Conservation (phyloP, 1,140 invertebrate genomes). For the Hycleus phaleratus region DNA sequence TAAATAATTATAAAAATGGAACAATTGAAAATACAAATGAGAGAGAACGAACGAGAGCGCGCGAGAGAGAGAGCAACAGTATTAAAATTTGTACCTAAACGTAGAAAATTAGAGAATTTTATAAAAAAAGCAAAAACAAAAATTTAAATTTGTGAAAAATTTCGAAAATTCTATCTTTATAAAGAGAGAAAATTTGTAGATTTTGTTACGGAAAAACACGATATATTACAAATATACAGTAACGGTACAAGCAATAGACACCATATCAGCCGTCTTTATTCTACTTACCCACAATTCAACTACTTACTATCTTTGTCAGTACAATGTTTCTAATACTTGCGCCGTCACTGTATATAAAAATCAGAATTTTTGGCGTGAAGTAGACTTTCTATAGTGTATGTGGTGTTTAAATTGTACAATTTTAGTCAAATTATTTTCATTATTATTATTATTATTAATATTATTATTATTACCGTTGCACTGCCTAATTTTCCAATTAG, state of each 20-base stretch:
- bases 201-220: conserved; percentile 31
- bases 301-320: too few relatives aligned
- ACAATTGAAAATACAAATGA: conserved; percentile 24
- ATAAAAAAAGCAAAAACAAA: conserved; percentile 37
- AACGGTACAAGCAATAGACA: too few relatives aligned
- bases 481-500: background rate
- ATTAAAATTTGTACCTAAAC: conserved; percentile 43
- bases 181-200: conserved; percentile 28
- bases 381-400: conserved; percentile 28
- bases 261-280: background rate
- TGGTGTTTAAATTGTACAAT: conserved; percentile 24
- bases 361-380: conserved; percentile 30
- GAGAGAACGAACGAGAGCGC: too few relatives aligned
- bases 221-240: background rate
- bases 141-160: conserved; percentile 35
- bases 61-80: conserved; percentile 26
- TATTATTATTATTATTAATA: too few relatives aligned
- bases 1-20: conserved; percentile 9
- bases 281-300: background rate
- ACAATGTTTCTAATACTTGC: too few relatives aligned
- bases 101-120: conserved; percentile 41
- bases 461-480: too few relatives aligned
- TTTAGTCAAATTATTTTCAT: conserved; percentile 8
- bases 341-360: too few relatives aligned
- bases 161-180: conserved; percentile 29